A percentile compares a stretch with the other conserved stretches of the same genome.
Evolutionary conservation across 2,797 vertebrate genomes (phyloP).

Genomic region (Aulostomus chinensis): DNA sequence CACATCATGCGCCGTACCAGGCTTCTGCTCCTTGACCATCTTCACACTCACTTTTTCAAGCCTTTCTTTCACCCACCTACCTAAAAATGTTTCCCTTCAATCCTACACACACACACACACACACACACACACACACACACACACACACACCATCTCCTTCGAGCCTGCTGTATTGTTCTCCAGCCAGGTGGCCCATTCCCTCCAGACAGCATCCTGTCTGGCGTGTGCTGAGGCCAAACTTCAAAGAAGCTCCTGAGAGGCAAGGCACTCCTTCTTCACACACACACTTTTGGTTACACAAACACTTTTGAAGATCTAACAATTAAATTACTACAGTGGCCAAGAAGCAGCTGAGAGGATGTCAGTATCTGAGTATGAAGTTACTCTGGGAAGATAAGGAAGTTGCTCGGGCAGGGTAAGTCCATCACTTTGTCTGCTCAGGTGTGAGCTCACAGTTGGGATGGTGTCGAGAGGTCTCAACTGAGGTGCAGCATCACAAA

Average conservation of each 20-base stretch:
- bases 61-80: conserved; percentile 1
- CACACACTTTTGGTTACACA: conserved; percentile 32
- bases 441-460: neutral
- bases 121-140: neutral
- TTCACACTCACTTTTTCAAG: neutral
- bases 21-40: conserved; percentile 7
- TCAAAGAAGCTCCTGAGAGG: conserved; percentile 42
- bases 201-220: conserved; percentile 32
- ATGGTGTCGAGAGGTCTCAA: neutral
- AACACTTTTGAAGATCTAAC: conserved; percentile 40
- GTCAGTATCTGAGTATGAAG: conserved; percentile 11
- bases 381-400: conserved; percentile 15
- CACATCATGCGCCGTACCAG: conserved; percentile 3
- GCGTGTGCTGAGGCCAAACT: conserved; percentile 11
- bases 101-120: neutral
- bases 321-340: conserved; percentile 50
- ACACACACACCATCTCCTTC: neutral
- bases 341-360: conserved; percentile 3
- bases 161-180: conserved; percentile 3
- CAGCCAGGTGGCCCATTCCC: conserved; percentile 24
- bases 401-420: conserved; percentile 7
- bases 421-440: conserved; percentile 10
- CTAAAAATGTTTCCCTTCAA: too few relatives aligned
- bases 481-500: neutral
- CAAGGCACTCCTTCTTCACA: conserved; percentile 17